phyloP scores from a whole-genome alignment of 2,797 vertebrate genomes.

The Hybognathus amarus region DNA sequence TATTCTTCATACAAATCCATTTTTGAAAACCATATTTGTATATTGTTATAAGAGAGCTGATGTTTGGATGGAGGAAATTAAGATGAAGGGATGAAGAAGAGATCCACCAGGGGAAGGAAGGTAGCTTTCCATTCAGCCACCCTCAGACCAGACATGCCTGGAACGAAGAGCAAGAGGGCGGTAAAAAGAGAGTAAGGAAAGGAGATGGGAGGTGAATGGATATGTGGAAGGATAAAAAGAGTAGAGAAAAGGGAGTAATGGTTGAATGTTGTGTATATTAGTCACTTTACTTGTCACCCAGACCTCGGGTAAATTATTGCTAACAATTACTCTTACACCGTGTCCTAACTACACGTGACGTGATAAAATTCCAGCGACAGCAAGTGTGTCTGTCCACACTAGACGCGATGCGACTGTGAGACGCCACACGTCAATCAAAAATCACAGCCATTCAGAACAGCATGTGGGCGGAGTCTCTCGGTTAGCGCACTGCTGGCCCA shows the following conservation, averaged over 20 bases:
- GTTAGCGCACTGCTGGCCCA: no score
- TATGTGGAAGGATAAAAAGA: neutral
- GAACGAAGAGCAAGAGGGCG: conserved; percentile 2
- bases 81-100: conserved; percentile 48
- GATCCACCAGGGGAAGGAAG: conserved; percentile 37
- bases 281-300: conserved; percentile 18
- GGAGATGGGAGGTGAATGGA: neutral
- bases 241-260: neutral
- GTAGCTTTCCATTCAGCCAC: conserved; percentile 22
- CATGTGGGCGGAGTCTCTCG: no score
- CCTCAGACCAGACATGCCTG: conserved; percentile 30
- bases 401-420: no score
- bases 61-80: conserved; percentile 58
- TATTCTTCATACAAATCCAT: conserved; percentile 32
- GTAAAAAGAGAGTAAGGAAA: neutral
- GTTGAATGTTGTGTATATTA: conserved; percentile 11
- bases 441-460: no score
- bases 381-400: no score
- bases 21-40: conserved; percentile 50
- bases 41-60: conserved; percentile 58
- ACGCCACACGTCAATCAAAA: no score
- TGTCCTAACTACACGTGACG: no score
- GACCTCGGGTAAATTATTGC: neutral
- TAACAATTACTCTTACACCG: no score
- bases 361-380: no score